Conservation (phyloP, 2,888 invertebrate genomes). For the Agrochola lota region DNA sequence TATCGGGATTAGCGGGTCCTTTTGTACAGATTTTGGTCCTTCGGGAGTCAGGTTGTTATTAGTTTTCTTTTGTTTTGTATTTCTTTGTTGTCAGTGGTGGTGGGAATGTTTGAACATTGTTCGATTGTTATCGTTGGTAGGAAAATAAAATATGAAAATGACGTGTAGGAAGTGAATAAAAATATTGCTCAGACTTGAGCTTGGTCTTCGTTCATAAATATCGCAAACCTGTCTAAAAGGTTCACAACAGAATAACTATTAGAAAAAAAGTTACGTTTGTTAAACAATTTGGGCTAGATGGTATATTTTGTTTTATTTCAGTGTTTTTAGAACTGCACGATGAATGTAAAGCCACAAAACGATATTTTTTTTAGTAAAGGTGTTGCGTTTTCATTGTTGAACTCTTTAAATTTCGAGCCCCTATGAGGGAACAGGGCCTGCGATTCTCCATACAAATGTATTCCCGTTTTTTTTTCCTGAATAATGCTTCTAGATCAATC, state of each 20-base stretch:
- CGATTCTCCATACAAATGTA: no score
- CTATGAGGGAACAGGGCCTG: no score
- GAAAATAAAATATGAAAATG: neutral
- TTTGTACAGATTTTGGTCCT: conserved; percentile 47
- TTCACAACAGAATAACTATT: neutral
- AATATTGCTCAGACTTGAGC: neutral
- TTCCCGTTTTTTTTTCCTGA: no score
- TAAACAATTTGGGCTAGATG: neutral
- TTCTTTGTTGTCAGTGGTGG: conserved; percentile 19
- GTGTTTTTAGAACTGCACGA: neutral
- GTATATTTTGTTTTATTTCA: neutral
- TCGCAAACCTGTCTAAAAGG: neutral
- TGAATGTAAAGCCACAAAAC: neutral
- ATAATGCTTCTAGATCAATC: no score
- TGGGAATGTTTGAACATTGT: neutral
- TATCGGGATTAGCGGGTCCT: conserved; percentile 51
- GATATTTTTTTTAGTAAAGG: no score
- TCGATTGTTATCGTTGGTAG: neutral
- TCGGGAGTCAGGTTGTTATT: conserved; percentile 23
- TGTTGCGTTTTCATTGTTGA: no score
- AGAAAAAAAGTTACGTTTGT: neutral
- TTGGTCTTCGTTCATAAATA: neutral
- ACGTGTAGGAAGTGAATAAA: neutral
- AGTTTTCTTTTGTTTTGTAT: conserved; percentile 23
- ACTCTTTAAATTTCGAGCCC: no score